These are phyloP conservation scores for Pan paniscus DNA, from an alignment of 2,113 vertebrate species.

Conservation along the genomic window DNA sequence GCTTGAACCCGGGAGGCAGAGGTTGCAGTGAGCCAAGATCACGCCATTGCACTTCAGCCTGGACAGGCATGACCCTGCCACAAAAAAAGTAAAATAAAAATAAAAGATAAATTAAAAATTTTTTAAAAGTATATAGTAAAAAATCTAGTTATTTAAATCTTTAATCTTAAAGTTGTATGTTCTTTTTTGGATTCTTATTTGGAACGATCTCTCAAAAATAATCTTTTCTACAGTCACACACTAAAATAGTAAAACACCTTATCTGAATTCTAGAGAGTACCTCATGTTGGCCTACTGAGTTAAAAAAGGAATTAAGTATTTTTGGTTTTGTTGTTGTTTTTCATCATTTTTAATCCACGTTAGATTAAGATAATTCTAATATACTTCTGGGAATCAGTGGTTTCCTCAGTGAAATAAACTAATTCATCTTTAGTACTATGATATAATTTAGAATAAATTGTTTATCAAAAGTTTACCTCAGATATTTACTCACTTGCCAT, in stretches of 20 bases:
- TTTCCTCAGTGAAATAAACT: background rate
- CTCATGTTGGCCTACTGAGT: background rate
- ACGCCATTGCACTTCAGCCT: too few species aligned
- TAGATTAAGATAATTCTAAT: background rate
- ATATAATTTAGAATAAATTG: background rate
- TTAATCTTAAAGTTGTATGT: background rate
- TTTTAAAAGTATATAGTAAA: background rate
- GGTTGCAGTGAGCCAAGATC: too few species aligned
- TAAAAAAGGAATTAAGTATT: background rate
- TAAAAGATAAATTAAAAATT: too few species aligned
- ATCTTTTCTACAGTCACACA: background rate
- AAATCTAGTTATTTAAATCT: background rate
- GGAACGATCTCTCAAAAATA: background rate
- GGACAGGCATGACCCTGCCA: too few species aligned
- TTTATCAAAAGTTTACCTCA: background rate
- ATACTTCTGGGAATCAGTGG: background rate
- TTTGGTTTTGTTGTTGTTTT: background rate
- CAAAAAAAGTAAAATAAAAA: too few species aligned
- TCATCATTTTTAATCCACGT: background rate
- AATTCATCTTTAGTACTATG: background rate
- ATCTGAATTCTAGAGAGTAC: background rate
- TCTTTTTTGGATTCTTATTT: constrained; percentile 9
- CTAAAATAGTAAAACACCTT: background rate
- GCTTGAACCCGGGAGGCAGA: too few species aligned
- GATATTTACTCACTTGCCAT: background rate